Conservation (phyloP, 2,113 vertebrate genomes). For the Speoplatyrhinus poulsoni region DNA sequence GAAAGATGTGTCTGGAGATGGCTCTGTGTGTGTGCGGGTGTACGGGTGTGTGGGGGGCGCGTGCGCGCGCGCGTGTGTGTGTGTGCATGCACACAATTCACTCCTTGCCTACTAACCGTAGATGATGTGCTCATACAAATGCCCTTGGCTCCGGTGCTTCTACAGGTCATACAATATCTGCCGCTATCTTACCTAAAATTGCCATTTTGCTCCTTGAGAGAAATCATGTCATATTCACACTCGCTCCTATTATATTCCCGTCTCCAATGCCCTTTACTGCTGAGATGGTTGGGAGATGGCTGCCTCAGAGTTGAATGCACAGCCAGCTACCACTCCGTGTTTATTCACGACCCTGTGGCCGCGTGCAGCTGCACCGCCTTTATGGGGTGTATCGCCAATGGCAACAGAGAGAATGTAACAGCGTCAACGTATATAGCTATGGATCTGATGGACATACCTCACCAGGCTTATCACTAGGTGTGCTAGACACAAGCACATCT, state of each 20-base stretch:
- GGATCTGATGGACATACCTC: too few relatives aligned
- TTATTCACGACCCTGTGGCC: too few relatives aligned
- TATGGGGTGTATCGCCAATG: too few relatives aligned
- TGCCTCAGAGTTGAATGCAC: background rate
- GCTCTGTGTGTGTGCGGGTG: constrained; percentile 11
- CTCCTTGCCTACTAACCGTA: background rate
- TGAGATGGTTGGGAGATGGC: constrained; percentile 22
- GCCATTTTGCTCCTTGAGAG: background rate
- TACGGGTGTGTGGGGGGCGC: constrained; percentile 7
- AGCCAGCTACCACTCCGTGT: too few relatives aligned
- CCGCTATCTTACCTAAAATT: background rate
- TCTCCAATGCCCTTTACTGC: constrained; percentile 4
- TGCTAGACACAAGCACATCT: too few relatives aligned
- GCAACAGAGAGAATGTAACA: too few relatives aligned
- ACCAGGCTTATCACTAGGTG: too few relatives aligned
- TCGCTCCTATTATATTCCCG: background rate
- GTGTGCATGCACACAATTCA: too few relatives aligned
- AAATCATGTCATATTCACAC: constrained; percentile 10
- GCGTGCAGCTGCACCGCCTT: too few relatives aligned
- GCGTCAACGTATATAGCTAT: too few relatives aligned
- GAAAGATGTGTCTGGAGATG: constrained; percentile 23
- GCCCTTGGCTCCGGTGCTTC: background rate
- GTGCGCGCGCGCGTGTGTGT: background rate
- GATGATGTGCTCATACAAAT: background rate
- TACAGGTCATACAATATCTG: background rate